Percentiles rank a stretch among this genome's conserved stretches.
These are phyloP conservation scores for Palloptera scutellata DNA, from an alignment of 2,888 invertebrate species.

Conservation along the genomic window DNA sequence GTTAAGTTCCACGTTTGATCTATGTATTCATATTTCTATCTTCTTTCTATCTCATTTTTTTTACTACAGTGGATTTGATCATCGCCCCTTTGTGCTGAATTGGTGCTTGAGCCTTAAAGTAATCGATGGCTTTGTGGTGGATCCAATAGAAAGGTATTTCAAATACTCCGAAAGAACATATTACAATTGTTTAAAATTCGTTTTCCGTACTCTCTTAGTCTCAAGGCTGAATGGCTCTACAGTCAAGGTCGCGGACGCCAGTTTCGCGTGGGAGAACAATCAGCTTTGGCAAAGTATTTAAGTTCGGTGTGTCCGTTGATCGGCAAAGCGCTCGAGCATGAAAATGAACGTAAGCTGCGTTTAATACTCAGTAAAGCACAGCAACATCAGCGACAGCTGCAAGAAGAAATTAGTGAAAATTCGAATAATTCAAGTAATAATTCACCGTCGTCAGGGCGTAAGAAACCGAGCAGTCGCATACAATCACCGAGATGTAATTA, in stretches of 20 bases:
- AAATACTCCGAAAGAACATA: not conserved
- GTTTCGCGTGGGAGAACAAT: constrained; percentile 86
- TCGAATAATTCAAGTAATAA: constrained; percentile 60
- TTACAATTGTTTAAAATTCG: not conserved
- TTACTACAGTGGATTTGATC: constrained; percentile 83
- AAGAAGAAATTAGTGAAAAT: constrained; percentile 71
- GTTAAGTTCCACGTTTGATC: no score
- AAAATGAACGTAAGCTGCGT: constrained; percentile 85
- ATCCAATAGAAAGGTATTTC: constrained; percentile 83
- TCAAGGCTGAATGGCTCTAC: constrained; percentile 95
- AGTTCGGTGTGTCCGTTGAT: constrained; percentile 84
- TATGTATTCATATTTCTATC: no score
- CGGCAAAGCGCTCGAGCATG: constrained; percentile 82
- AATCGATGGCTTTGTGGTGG: constrained; percentile 88
- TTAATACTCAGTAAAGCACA: constrained; percentile 89
- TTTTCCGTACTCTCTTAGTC: constrained; percentile 67
- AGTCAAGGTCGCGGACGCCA: constrained; percentile 92
- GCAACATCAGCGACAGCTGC: constrained; percentile 85
- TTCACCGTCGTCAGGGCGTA: constrained; percentile 61
- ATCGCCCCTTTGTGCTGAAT: constrained; percentile 90
- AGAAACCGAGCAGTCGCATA: constrained; percentile 62
- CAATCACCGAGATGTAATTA: constrained; percentile 63
- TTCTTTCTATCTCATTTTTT: no score
- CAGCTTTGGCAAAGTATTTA: constrained; percentile 81
- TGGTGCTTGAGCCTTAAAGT: constrained; percentile 90